Percentiles rank a stretch among this genome's conserved stretches.
Evolutionary conservation across 1,140 invertebrate species (phyloP).

Genomic region (Pinna nobilis): DNA sequence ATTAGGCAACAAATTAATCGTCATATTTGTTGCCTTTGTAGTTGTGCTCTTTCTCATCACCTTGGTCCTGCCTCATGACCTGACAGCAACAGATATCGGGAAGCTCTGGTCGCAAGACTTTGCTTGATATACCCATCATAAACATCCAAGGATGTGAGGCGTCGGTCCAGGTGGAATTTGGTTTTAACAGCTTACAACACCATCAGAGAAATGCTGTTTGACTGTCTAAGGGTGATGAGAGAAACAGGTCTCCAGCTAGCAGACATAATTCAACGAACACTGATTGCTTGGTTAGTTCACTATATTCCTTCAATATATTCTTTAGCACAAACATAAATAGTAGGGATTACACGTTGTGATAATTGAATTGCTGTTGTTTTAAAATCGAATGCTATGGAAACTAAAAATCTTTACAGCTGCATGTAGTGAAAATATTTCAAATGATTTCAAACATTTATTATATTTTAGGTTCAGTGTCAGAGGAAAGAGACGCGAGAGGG

Average conservation of each 20-base stretch:
- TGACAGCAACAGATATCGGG: neutral
- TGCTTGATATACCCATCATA: neutral
- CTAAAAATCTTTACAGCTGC: neutral
- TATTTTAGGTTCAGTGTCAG: slow-evolving; percentile 7
- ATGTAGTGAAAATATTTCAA: neutral
- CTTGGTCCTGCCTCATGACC: neutral
- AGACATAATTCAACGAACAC: slow-evolving; percentile 14
- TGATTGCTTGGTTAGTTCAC: neutral
- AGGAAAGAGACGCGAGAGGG: slow-evolving; percentile 2
- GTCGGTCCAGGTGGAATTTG: neutral
- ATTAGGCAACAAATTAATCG: neutral
- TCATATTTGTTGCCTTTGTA: neutral
- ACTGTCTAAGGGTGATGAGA: neutral
- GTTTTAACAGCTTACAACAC: slow-evolving; percentile 2
- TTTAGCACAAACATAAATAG: neutral
- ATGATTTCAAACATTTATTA: neutral
- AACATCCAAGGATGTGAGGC: neutral
- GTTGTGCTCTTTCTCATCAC: neutral
- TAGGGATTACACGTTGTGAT: too few relatives aligned
- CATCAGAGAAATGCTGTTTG: slow-evolving; percentile 6
- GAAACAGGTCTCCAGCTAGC: slow-evolving; percentile 22
- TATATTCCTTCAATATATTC: neutral
- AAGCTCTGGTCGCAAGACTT: neutral
- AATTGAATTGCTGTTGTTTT: neutral
- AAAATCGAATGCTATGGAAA: neutral